Base-by-base conservation (phyloP, 2,888 invertebrate species). In the Aphidius colemani region DNA sequence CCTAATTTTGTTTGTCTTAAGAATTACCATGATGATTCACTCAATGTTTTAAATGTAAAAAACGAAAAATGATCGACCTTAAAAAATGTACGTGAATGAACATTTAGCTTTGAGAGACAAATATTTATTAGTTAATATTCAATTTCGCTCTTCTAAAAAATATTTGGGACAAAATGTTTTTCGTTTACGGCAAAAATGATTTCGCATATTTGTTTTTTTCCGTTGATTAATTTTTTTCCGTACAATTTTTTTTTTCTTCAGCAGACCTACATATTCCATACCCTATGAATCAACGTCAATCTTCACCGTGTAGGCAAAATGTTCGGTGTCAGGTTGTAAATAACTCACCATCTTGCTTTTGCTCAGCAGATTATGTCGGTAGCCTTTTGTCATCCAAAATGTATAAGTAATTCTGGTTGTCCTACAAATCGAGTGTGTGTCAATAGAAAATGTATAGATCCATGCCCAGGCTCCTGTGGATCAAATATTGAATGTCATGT, bases 311-410 rank as follows among this genome's bases (percentile, higher is more conserved):
- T 70, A 84, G 81, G 71, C 84, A 74, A 1, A 86, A 86, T 70
- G 87, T 92, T n/a, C 85, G 89, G 74, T 94, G 94, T 72, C 85
- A 83, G 67, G 85, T 86, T 48, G 81, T 84, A 55, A 88, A 88
- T 64, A 86, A 88, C 56, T 83, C 70, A 80, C 84, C 72, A 86
- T 89, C 79, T 77, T 84, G 65, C 72, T 86, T 88, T 13, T 94
- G 94, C 77, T 84, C 89, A 68, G 85, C 88, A 49, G 88, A 88
- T 66, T 90, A 88, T 77, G 86, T 89, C 65, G 94, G 94, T 43
- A 83, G 86, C 10, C 91, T 94, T 57, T 90, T 94, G 93, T 77
- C 86, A 87, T 67, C 92, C 93, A 1, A 92, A 94, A 83, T 93
- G 92, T 78, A 83, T 89, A 7, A 86, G 89, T 45, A 91, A 90